These are phyloP conservation scores for Stictocephala bisonia DNA, from an alignment of 2,888 invertebrate genomes.

Conservation along the genomic window DNA sequence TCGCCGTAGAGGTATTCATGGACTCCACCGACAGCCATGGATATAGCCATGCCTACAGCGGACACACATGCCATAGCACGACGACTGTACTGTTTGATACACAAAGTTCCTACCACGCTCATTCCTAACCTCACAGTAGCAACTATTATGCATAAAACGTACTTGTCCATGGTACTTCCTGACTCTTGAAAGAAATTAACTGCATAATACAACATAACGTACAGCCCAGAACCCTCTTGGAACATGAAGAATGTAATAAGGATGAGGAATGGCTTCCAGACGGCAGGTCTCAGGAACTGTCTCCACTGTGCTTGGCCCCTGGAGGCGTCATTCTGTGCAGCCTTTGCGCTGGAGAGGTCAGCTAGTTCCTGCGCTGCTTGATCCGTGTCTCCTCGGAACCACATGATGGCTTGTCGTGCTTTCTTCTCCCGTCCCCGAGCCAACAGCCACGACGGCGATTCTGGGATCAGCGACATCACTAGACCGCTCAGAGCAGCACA, in stretches of 20 bases:
- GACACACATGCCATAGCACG: constrained; percentile 73
- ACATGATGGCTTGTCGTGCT: constrained; percentile 72
- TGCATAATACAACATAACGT: constrained; percentile 78
- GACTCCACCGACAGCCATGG: constrained; percentile 67
- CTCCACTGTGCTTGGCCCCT: constrained; percentile 65
- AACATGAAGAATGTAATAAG: constrained; percentile 74
- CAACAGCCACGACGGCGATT: constrained; percentile 76
- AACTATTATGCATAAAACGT: constrained; percentile 76
- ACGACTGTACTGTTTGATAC: constrained; percentile 74
- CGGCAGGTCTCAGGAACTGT: constrained; percentile 68
- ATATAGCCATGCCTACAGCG: constrained; percentile 73
- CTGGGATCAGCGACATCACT: constrained; percentile 74
- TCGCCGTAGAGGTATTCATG: constrained; percentile 59
- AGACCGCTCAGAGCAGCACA: constrained; percentile 70
- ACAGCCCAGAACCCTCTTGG: constrained; percentile 80
- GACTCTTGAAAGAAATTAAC: constrained; percentile 78
- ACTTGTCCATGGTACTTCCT: constrained; percentile 73
- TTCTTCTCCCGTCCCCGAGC: constrained; percentile 71
- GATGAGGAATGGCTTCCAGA: constrained; percentile 75
- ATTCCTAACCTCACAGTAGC: constrained; percentile 74
- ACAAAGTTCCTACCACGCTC: constrained; percentile 74
- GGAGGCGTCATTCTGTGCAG: constrained; percentile 57
- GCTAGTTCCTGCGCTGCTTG: constrained; percentile 74
- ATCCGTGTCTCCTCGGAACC: constrained; percentile 73
- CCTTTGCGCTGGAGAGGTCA: constrained; percentile 68